phyloP scores from a whole-genome alignment of 92 coral and sea anemone genomes.

The Epizoanthus ramosus region DNA sequence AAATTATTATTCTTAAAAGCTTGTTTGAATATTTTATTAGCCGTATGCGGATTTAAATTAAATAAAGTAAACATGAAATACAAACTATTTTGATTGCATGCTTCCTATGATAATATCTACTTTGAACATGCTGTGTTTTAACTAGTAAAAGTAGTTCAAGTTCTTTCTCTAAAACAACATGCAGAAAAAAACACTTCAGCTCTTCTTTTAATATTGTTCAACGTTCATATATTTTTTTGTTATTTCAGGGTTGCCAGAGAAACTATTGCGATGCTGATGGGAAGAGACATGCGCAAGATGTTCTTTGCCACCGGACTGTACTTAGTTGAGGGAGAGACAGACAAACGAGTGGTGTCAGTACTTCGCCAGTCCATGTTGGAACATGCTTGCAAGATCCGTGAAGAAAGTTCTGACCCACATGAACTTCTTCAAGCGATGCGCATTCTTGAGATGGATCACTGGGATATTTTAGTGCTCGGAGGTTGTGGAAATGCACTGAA shows the following conservation, averaged over 20 bases:
- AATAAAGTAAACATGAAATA: too few species aligned
- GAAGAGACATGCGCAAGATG: slow-evolving; percentile 30
- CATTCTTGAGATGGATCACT: slow-evolving; percentile 35
- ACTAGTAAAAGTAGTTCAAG: too few species aligned
- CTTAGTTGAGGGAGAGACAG: slow-evolving; percentile 41
- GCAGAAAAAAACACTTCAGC: too few species aligned
- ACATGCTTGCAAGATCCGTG: slow-evolving; percentile 6
- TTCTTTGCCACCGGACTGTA: slow-evolving; percentile 30
- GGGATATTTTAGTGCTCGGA: slow-evolving; percentile 37
- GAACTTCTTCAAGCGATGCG: slow-evolving; percentile 5
- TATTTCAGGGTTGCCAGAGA: background rate
- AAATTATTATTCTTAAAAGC: too few species aligned
- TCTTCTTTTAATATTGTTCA: too few species aligned
- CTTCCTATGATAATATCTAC: too few species aligned
- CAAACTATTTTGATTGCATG: too few species aligned
- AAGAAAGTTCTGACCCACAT: background rate
- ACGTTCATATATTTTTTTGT: too few species aligned
- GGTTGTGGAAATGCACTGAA: slow-evolving; percentile 41
- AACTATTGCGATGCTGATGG: slow-evolving; percentile 26
- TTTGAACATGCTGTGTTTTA: too few species aligned
- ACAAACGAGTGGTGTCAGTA: slow-evolving; percentile 23
- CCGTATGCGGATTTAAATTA: too few species aligned
- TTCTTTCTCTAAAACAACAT: too few species aligned
- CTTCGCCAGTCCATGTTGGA: slow-evolving; percentile 17
- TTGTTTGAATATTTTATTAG: too few species aligned